Base-by-base conservation (phyloP, 2,888 invertebrate genomes). In the Archaeoteleia sp. region DNA sequence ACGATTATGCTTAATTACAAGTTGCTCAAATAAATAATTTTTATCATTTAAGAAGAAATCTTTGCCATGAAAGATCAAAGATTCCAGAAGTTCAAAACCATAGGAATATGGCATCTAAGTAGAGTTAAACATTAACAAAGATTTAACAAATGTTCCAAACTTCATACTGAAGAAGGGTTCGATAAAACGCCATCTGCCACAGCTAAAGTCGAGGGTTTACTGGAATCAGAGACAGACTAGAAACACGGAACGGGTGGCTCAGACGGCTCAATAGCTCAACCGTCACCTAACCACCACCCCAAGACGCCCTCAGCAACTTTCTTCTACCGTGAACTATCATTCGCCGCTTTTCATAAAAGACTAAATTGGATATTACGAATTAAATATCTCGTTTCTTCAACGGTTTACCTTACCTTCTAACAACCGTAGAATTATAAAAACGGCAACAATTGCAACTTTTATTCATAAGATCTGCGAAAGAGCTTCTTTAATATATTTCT, bases 361-460 rank as follows among this genome's bases (percentile, higher is more conserved):
- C 81, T 83, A 82, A 83, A 83, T 81, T 74, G 78, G 77, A 82
- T 82, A 81, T 84, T 82, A 78, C 81, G 77, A 79, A 78, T 80
- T 83, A 80, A 84, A 81, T 77, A 80, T 80, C 82, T 75, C 76
- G 74, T 67, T 70, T 61, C 46, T 17, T 13, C n/a, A n/a, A n/a
- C n/a, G n/a, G n/a, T n/a, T n/a, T n/a, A n/a, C n/a, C n/a, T n/a
- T n/a, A n/a, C n/a, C n/a, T n/a, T n/a, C n/a, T n/a, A n/a, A n/a
- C n/a, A n/a, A n/a, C n/a, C n/a, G n/a, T n/a, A n/a, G n/a, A n/a
- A n/a, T n/a, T n/a, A n/a, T n/a, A n/a, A n/a, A n/a, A n/a, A n/a
- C n/a, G n/a, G n/a, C n/a, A n/a, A n/a, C n/a, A n/a, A n/a, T n/a
- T n/a, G n/a, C n/a, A n/a, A n/a, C n/a, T n/a, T n/a, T n/a, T n/a